Conservation (phyloP, 2,797 vertebrate species). For the Sphenopsis melanotis region DNA sequence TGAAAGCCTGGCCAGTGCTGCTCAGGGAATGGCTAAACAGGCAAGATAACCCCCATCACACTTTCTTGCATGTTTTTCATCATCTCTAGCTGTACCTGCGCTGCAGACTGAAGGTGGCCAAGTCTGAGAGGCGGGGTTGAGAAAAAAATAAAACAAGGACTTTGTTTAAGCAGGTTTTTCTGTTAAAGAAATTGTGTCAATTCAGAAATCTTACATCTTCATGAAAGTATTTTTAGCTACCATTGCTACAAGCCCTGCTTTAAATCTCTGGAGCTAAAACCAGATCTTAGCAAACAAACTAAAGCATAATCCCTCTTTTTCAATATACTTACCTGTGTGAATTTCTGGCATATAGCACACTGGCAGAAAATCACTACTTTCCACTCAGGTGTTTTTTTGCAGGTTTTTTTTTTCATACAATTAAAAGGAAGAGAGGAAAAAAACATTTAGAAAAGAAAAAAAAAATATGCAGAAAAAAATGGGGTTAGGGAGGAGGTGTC, state of each 20-base stretch:
- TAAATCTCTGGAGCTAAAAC: neutral
- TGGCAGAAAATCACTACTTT: neutral
- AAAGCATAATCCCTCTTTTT: neutral
- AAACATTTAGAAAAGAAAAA: neutral
- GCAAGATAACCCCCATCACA: neutral
- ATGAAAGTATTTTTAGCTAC: neutral
- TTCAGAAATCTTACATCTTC: neutral
- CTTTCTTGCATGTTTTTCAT: neutral
- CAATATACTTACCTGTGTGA: neutral
- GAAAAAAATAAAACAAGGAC: neutral
- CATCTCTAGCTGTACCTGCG: neutral
- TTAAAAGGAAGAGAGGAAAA: neutral
- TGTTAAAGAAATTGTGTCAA: neutral
- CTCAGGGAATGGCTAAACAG: neutral
- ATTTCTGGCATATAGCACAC: neutral
- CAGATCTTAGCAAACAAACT: neutral
- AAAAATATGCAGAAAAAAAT: neutral
- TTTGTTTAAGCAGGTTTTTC: neutral
- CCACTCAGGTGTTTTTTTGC: neutral
- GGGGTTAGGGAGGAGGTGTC: accelerated
- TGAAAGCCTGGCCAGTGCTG: neutral
- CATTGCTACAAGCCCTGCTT: neutral
- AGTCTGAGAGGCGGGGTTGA: neutral
- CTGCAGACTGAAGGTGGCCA: neutral
- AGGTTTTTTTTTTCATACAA: neutral